A percentile compares a stretch with the other conserved stretches of the same genome.
These are phyloP conservation scores for Apostichopus leukothele DNA, from an alignment of 53 echinoderm and acorn worm species.

Conservation along the genomic window DNA sequence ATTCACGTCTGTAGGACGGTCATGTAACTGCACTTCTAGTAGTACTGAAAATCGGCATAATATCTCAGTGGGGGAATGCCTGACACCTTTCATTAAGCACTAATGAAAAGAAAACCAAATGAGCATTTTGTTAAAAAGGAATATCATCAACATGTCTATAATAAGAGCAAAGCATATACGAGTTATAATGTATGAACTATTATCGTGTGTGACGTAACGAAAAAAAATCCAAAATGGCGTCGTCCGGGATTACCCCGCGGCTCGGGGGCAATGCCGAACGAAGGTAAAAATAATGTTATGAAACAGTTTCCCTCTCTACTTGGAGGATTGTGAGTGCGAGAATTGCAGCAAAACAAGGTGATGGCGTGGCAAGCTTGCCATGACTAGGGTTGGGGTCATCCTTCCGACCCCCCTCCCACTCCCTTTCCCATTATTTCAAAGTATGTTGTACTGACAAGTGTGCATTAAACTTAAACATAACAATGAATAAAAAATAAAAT, in stretches of 20 bases:
- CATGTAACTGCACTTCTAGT: no score
- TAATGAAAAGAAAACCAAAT: no score
- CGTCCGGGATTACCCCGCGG: background rate
- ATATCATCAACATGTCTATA: conserved; percentile 21
- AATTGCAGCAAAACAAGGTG: background rate
- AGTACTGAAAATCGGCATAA: no score
- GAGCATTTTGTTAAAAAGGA: background rate
- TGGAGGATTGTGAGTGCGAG: background rate
- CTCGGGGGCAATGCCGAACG: conserved; percentile 4
- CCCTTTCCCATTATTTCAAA: background rate
- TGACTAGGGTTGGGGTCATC: background rate
- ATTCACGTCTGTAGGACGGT: no score
- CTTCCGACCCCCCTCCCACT: background rate
- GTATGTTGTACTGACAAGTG: background rate
- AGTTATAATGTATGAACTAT: no score
- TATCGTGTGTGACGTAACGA: no score
- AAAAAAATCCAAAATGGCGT: no score
- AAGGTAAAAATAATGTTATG: conserved; percentile 13
- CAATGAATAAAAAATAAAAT: background rate
- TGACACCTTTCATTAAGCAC: no score
- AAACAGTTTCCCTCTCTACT: background rate
- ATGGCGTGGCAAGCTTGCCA: background rate
- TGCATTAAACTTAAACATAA: background rate
- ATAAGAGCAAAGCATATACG: conserved; percentile 21
- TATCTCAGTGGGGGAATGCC: background rate